These are phyloP conservation scores for Charanyca ferruginea DNA, from an alignment of 2,888 invertebrate species.

Conservation along the genomic window DNA sequence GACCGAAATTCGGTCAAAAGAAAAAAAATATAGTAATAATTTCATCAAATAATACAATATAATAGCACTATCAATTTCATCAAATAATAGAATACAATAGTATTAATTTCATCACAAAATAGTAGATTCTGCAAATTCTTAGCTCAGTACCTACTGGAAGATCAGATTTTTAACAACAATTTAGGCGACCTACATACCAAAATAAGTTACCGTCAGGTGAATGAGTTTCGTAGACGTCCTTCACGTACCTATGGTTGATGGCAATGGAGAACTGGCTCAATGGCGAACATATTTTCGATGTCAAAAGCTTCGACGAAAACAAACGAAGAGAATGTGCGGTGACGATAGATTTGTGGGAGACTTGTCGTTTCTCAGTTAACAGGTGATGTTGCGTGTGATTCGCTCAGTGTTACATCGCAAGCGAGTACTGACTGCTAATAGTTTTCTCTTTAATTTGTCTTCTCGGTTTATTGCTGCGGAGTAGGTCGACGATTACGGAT, in stretches of 20 bases:
- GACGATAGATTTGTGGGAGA: constrained; percentile 58
- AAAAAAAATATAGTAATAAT: too few species aligned
- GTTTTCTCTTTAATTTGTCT: constrained; percentile 47
- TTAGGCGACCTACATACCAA: constrained; percentile 24
- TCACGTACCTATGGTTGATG: constrained; percentile 34
- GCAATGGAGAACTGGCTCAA: constrained; percentile 60
- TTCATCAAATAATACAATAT: too few species aligned
- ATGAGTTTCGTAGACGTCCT: constrained; percentile 57
- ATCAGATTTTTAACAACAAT: background rate
- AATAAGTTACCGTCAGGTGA: constrained; percentile 47
- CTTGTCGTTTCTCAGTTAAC: constrained; percentile 50
- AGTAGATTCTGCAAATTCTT: background rate
- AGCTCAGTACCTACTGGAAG: background rate
- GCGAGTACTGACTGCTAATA: constrained; percentile 29
- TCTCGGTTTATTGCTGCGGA: constrained; percentile 33
- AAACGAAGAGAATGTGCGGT: constrained; percentile 57
- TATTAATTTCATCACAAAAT: too few species aligned
- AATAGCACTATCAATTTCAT: too few species aligned
- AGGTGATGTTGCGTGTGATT: constrained; percentile 48
- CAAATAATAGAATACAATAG: too few species aligned
- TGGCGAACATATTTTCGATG: constrained; percentile 61
- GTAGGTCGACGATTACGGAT: constrained; percentile 21
- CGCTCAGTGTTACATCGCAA: constrained; percentile 44
- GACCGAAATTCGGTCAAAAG: too few species aligned
- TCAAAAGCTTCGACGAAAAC: constrained; percentile 61